phyloP scores from a whole-genome alignment of 2,113 vertebrate genomes.

The Xiphophorus couchianus region DNA sequence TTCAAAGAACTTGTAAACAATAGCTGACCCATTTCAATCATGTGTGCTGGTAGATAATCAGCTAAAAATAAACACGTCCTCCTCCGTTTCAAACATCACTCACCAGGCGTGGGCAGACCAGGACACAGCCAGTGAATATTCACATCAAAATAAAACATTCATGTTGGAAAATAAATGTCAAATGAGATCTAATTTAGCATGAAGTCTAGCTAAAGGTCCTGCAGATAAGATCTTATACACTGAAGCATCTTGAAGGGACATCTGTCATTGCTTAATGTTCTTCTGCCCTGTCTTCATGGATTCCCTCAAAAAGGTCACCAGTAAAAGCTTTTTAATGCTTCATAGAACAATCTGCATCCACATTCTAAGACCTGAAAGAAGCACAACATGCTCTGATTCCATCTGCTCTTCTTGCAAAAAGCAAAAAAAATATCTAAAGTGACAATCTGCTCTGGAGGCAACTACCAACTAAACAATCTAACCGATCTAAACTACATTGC shows the following conservation, averaged over 20 bases:
- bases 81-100: conserved; percentile 57
- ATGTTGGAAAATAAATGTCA: conserved; percentile 75
- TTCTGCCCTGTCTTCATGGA: conserved; percentile 23
- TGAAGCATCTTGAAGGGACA: conserved; percentile 51
- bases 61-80: conserved; percentile 75
- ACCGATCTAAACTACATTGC: conserved; percentile 10
- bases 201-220: conserved; percentile 64
- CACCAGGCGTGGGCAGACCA: conserved; percentile 32
- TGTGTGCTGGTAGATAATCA: conserved; percentile 68
- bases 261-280: conserved; percentile 48
- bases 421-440: background rate
- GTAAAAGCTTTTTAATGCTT: conserved; percentile 61
- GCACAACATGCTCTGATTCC: conserved; percentile 12
- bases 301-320: conserved; percentile 69
- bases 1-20: conserved; percentile 83
- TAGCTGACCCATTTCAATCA: conserved; percentile 73
- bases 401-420: conserved; percentile 12
- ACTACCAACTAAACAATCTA: conserved; percentile 19
- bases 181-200: conserved; percentile 75
- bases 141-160: conserved; percentile 74
- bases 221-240: conserved; percentile 51
- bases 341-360: conserved; percentile 46
- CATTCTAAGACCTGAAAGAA: conserved; percentile 34
- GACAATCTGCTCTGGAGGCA: background rate
- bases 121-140: conserved; percentile 49